Percentiles rank a stretch among this genome's conserved stretches.
These are phyloP conservation scores for Naja naja DNA, from an alignment of 2,113 vertebrate species.

Conservation along the genomic window DNA sequence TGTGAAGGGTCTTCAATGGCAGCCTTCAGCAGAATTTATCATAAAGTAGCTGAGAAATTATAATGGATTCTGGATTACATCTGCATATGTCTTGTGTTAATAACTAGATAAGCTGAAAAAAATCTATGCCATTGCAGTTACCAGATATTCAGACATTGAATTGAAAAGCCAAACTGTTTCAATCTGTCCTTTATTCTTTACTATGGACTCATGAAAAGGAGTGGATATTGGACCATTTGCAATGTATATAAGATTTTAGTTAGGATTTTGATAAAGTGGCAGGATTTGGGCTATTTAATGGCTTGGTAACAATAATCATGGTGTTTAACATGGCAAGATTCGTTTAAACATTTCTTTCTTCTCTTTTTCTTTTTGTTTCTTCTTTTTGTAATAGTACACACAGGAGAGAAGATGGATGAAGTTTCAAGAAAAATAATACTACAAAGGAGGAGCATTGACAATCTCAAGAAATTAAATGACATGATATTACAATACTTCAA, in stretches of 20 bases:
- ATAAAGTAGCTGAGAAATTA: background rate
- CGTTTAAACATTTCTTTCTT: background rate
- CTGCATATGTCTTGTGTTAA: background rate
- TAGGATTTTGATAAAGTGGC: background rate
- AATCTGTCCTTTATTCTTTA: background rate
- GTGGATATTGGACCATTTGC: background rate
- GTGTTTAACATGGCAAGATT: background rate
- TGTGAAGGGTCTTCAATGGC: background rate
- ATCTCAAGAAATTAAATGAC: slow-evolving; percentile 72
- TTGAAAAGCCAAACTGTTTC: background rate
- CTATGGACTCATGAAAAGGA: background rate
- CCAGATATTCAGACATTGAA: background rate
- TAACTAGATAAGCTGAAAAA: background rate
- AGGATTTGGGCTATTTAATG: background rate
- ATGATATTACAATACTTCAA: slow-evolving; percentile 67
- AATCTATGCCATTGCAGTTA: background rate
- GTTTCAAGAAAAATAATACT: slow-evolving; percentile 64
- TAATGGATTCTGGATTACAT: background rate
- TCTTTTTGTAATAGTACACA: slow-evolving; percentile 68
- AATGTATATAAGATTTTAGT: background rate
- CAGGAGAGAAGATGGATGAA: slow-evolving; percentile 67
- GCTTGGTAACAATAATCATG: no score
- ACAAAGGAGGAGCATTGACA: slow-evolving; percentile 69
- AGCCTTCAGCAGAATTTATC: background rate
- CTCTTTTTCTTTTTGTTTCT: slow-evolving; percentile 25